phyloP scores from a whole-genome alignment of 2,888 invertebrate genomes.

The Lasioglossum malachurum region DNA sequence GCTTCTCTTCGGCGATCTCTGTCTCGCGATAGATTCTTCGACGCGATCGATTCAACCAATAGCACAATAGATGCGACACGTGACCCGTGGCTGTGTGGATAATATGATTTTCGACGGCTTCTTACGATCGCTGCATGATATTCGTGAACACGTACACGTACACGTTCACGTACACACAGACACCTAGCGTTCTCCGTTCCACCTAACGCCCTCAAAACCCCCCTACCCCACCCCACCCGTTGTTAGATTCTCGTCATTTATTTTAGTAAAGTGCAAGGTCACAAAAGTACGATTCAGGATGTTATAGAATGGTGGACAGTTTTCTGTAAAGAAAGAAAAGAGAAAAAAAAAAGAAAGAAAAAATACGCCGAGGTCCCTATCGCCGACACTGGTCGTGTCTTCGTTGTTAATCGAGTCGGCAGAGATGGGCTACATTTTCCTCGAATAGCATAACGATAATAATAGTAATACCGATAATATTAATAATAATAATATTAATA shows the following conservation, averaged over 20 bases:
- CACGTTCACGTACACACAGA: background rate
- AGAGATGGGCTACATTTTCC: slow-evolving; percentile 12
- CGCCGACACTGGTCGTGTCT: slow-evolving; percentile 49
- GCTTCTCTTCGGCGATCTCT: background rate
- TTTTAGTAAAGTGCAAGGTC: slow-evolving; percentile 61
- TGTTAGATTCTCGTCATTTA: slow-evolving; percentile 63
- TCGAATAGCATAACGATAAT: slow-evolving; percentile 10
- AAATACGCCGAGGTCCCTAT: slow-evolving; percentile 26
- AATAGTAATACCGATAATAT: background rate
- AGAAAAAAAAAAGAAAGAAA: background rate
- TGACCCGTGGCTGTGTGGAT: background rate
- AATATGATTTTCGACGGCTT: background rate
- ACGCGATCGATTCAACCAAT: background rate
- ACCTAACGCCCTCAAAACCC: background rate
- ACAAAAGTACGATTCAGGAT: slow-evolving; percentile 34
- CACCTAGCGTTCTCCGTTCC: slow-evolving; percentile 45
- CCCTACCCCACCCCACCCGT: background rate
- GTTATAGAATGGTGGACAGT: slow-evolving; percentile 39
- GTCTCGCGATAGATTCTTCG: background rate
- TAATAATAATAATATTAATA: slow-evolving; percentile 9
- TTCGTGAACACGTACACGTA: background rate
- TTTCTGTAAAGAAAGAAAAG: background rate
- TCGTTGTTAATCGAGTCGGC: slow-evolving; percentile 38
- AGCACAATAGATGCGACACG: background rate
- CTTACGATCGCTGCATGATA: slow-evolving; percentile 3